phyloP scores from a whole-genome alignment of 2,113 vertebrate species.

The Aleadryas rufinucha region DNA sequence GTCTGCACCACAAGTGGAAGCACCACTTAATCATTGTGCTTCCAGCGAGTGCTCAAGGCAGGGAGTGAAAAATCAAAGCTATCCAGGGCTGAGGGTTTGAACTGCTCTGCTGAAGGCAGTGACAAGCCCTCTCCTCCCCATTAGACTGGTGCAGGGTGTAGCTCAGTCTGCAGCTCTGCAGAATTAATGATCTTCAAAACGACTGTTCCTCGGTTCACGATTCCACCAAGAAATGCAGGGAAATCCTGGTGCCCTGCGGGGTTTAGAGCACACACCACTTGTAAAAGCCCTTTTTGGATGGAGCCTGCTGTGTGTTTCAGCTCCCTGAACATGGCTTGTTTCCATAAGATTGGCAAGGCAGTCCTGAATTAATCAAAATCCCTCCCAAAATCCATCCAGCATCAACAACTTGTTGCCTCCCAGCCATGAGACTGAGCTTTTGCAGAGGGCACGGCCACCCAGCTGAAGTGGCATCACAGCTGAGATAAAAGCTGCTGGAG shows the following conservation, averaged over 20 bases:
- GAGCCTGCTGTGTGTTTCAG: not conserved
- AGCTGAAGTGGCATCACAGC: not conserved
- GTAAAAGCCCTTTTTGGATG: not conserved
- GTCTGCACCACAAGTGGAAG: not conserved
- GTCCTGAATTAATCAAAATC: not conserved
- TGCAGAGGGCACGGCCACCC: not conserved
- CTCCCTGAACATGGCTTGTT: not conserved
- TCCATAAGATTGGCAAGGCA: not conserved
- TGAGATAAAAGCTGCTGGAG: not conserved
- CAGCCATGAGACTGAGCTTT: not conserved
- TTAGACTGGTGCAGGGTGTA: not conserved
- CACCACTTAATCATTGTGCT: slow-evolving; percentile 9
- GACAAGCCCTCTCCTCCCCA: not conserved
- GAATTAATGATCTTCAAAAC: not conserved
- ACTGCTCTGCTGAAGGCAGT: not conserved
- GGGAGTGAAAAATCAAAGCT: not conserved
- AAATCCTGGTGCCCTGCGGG: not conserved
- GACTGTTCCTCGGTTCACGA: not conserved
- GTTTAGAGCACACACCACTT: not conserved
- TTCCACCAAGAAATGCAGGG: not conserved
- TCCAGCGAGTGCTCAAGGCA: not conserved
- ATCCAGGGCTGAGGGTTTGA: not conserved
- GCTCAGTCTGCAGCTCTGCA: not conserved
- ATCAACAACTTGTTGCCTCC: not conserved
- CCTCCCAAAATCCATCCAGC: not conserved